Evolutionary conservation across 2,797 vertebrate species (phyloP).

Genomic region (Megaceryle alcyon): DNA sequence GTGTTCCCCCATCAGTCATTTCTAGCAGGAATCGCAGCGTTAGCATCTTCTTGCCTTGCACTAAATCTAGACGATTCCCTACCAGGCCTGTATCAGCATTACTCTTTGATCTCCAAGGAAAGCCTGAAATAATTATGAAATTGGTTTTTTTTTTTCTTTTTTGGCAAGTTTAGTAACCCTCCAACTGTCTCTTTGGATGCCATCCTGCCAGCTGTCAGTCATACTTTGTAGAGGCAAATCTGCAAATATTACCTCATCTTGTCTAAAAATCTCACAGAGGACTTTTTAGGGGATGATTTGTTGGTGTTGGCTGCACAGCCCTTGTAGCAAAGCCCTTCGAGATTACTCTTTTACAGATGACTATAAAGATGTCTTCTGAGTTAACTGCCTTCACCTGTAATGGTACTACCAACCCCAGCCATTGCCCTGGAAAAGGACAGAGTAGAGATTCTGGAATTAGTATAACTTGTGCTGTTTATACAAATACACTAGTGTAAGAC

Average conservation of each 20-base stretch:
- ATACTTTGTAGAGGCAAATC: background rate
- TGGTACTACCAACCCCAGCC: background rate
- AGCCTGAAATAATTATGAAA: constrained; percentile 7
- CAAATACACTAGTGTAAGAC: background rate
- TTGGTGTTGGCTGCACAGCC: background rate
- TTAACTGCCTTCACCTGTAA: background rate
- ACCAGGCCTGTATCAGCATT: background rate
- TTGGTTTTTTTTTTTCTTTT: background rate
- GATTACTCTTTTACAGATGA: background rate
- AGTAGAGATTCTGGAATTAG: background rate
- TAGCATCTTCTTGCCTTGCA: background rate
- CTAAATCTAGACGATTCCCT: background rate
- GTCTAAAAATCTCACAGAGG: background rate
- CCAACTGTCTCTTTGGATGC: accelerated
- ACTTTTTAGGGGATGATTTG: background rate
- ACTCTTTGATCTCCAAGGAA: background rate
- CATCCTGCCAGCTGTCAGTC: background rate
- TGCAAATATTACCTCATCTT: background rate
- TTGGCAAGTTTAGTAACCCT: background rate
- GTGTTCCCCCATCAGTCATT: background rate
- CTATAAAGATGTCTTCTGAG: background rate
- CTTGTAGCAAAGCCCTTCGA: background rate
- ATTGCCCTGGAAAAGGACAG: background rate
- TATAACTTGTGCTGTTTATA: background rate
- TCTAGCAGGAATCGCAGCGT: background rate